phyloP scores from a whole-genome alignment of 2,113 vertebrate species.

The Steatornis caripensis region DNA sequence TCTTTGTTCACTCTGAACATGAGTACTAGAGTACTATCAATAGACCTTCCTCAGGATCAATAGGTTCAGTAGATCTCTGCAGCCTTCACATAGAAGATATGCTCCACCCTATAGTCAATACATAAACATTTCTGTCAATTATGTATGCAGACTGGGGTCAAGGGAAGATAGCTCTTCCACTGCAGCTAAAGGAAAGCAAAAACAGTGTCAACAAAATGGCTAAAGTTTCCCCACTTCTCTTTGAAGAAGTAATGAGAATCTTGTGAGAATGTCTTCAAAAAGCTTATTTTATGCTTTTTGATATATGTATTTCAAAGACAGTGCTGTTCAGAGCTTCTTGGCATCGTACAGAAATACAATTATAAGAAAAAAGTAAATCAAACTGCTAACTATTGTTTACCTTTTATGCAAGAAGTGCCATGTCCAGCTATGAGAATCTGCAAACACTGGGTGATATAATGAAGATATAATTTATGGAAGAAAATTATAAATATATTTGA shows the following conservation, averaged over 20 bases:
- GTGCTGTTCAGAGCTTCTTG: neutral
- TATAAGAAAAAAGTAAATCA: neutral
- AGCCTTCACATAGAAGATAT: neutral
- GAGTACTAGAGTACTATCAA: neutral
- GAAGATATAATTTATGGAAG: neutral
- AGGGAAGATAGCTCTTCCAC: neutral
- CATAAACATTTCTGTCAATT: neutral
- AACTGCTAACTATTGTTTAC: neutral
- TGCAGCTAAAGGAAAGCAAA: neutral
- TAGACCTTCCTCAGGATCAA: neutral
- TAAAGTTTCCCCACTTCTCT: neutral
- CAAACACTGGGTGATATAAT: neutral
- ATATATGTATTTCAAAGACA: neutral
- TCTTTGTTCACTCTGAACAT: neutral
- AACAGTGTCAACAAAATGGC: neutral
- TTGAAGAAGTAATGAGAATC: neutral
- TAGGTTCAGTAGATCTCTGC: neutral
- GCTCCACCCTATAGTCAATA: neutral
- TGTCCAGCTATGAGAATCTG: neutral
- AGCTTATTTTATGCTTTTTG: neutral
- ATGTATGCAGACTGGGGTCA: neutral
- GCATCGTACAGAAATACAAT: neutral
- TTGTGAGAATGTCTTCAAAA: neutral
- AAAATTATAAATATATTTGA: neutral
- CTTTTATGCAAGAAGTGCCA: neutral